phyloP scores from a whole-genome alignment of 2,888 invertebrate species.

The Drosophila histrio region DNA sequence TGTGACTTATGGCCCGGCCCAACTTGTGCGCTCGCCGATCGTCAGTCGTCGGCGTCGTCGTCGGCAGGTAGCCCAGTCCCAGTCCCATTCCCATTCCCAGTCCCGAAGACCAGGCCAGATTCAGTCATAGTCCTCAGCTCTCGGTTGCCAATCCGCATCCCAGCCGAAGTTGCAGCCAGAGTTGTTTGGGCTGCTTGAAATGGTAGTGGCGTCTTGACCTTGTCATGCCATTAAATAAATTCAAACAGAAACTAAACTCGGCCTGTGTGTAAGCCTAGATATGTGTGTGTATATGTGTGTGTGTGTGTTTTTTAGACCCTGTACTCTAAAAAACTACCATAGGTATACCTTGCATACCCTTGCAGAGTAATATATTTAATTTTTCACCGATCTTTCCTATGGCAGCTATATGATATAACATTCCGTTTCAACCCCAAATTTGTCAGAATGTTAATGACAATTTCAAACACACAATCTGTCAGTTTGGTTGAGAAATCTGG shows the following conservation, averaged over 20 bases:
- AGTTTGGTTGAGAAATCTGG: too few relatives aligned
- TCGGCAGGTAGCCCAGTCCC: slow-evolving; percentile 53
- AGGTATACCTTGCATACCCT: too few relatives aligned
- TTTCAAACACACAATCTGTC: too few relatives aligned
- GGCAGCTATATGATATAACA: too few relatives aligned
- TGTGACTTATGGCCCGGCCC: slow-evolving; percentile 81
- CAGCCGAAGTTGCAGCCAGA: slow-evolving; percentile 6
- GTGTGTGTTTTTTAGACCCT: too few relatives aligned
- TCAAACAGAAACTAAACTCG: slow-evolving; percentile 73
- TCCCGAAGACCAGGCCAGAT: too few relatives aligned
- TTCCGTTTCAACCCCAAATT: too few relatives aligned
- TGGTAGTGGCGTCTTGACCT: slow-evolving; percentile 79
- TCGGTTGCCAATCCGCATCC: not conserved
- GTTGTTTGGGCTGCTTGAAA: slow-evolving; percentile 35
- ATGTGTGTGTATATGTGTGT: not conserved
- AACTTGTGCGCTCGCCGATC: slow-evolving; percentile 67
- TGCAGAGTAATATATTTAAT: too few relatives aligned
- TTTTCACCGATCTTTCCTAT: too few relatives aligned
- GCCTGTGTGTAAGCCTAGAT: slow-evolving; percentile 4
- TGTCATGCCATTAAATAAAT: slow-evolving; percentile 79
- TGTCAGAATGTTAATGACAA: too few relatives aligned
- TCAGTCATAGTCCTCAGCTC: not conserved
- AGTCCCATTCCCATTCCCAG: too few relatives aligned
- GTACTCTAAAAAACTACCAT: too few relatives aligned
- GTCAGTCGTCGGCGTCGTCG: slow-evolving; percentile 30